Percentiles rank a stretch among this genome's conserved stretches.
Evolutionary conservation across 1,140 invertebrate genomes (phyloP).

Genomic region (Hycleus phaleratus): DNA sequence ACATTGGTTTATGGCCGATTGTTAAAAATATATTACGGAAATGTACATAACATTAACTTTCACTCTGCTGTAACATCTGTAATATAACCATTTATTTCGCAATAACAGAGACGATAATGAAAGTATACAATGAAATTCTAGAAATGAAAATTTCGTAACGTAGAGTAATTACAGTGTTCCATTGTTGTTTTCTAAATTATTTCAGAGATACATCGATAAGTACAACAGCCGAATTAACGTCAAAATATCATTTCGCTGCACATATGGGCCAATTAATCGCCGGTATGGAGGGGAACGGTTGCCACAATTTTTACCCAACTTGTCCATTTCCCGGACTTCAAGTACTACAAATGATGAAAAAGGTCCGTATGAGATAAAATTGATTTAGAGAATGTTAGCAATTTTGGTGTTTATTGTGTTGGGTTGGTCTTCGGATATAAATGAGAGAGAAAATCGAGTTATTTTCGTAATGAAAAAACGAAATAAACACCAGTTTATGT

Average conservation of each 20-base stretch:
- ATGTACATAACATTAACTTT: constrained; percentile 23
- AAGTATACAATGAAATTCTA: no score
- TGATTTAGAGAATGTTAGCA: not conserved
- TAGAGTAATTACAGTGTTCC: not conserved
- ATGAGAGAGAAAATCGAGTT: no score
- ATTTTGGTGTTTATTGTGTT: no score
- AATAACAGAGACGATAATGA: not conserved
- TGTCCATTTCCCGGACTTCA: constrained; percentile 58
- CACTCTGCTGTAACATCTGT: constrained; percentile 27
- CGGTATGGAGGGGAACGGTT: constrained; percentile 60
- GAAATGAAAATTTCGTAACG: not conserved
- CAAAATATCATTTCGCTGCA: constrained; percentile 71
- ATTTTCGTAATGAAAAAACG: no score
- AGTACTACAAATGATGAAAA: constrained; percentile 62
- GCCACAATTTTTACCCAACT: constrained; percentile 62
- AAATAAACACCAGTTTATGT: no score
- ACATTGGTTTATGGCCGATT: not conserved
- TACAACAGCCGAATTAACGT: constrained; percentile 46
- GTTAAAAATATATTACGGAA: constrained; percentile 26
- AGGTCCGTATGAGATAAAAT: constrained; percentile 47
- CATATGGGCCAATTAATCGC: constrained; percentile 74
- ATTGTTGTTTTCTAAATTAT: not conserved
- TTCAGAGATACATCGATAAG: constrained; percentile 37
- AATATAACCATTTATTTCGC: constrained; percentile 12
- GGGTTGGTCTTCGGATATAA: no score